phyloP scores from a whole-genome alignment of 2,888 invertebrate genomes.

The Melitaea athalia region DNA sequence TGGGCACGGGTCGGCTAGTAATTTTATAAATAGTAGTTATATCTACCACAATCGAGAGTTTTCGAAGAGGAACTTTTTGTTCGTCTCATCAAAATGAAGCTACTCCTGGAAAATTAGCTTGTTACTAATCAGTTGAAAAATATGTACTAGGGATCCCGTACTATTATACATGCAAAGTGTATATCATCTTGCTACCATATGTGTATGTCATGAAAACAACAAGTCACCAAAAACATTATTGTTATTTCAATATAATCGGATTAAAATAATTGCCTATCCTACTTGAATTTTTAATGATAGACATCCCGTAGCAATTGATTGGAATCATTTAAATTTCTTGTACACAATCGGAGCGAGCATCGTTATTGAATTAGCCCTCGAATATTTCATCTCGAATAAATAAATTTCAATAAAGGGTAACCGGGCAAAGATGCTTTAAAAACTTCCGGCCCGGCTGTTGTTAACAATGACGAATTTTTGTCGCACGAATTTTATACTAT shows the following conservation, averaged over 20 bases:
- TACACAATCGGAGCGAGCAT: slow-evolving; percentile 63
- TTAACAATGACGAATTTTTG: slow-evolving; percentile 37
- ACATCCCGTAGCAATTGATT: slow-evolving; percentile 71
- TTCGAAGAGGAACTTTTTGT: too few species aligned
- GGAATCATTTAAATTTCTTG: slow-evolving; percentile 76
- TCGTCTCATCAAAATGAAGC: too few species aligned
- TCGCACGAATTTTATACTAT: slow-evolving; percentile 30
- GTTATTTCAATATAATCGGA: not conserved
- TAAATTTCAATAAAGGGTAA: slow-evolving; percentile 62
- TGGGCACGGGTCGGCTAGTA: too few species aligned
- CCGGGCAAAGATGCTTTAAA: slow-evolving; percentile 45
- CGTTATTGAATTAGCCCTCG: slow-evolving; percentile 71
- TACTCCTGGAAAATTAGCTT: too few species aligned
- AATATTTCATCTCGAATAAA: slow-evolving; percentile 70
- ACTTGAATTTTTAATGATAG: slow-evolving; percentile 78
- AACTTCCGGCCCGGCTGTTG: slow-evolving; percentile 43
- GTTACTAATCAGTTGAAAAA: too few species aligned
- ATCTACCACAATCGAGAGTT: too few species aligned
- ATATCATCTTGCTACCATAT: not conserved
- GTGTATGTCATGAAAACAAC: not conserved
- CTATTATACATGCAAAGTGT: too few species aligned
- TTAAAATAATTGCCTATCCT: slow-evolving; percentile 72
- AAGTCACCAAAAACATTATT: not conserved
- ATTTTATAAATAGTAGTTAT: too few species aligned
- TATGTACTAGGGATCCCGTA: too few species aligned